phyloP scores from a whole-genome alignment of 2,797 vertebrate species.

The Pangasius mekongensis region DNA sequence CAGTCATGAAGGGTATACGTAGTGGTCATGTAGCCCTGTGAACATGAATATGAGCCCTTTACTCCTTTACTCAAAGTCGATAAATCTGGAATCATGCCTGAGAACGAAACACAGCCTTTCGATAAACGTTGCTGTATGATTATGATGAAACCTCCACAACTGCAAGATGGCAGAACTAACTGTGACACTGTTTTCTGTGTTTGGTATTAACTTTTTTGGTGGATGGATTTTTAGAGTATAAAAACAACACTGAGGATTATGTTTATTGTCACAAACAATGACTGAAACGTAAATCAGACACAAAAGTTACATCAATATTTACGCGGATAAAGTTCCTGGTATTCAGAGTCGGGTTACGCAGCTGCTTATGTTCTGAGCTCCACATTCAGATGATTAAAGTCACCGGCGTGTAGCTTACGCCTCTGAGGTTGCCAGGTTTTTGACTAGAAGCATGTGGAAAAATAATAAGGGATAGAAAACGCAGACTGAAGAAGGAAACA shows the following conservation, averaged over 20 bases:
- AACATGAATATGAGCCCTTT: neutral
- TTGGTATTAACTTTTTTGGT: neutral
- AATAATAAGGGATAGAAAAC: neutral
- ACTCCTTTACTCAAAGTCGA: neutral
- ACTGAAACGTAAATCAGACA: neutral
- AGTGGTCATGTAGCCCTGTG: neutral
- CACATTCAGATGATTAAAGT: neutral
- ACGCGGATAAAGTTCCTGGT: neutral
- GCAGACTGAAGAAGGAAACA: neutral
- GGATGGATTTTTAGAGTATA: neutral
- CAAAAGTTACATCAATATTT: neutral
- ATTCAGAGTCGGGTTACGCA: neutral
- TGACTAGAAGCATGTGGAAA: neutral
- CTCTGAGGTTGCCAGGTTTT: neutral
- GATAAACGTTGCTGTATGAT: neutral
- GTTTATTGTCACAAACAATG: neutral
- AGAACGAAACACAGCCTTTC: neutral
- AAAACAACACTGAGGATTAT: neutral
- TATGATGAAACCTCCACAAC: neutral
- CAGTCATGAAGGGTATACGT: neutral
- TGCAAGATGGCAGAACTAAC: neutral
- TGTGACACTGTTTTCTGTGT: neutral
- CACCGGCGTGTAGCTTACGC: neutral
- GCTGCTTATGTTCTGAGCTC: neutral
- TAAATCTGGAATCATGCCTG: neutral